Conservation (phyloP, 1,140 invertebrate species). For the Monomorium pharaonis region DNA sequence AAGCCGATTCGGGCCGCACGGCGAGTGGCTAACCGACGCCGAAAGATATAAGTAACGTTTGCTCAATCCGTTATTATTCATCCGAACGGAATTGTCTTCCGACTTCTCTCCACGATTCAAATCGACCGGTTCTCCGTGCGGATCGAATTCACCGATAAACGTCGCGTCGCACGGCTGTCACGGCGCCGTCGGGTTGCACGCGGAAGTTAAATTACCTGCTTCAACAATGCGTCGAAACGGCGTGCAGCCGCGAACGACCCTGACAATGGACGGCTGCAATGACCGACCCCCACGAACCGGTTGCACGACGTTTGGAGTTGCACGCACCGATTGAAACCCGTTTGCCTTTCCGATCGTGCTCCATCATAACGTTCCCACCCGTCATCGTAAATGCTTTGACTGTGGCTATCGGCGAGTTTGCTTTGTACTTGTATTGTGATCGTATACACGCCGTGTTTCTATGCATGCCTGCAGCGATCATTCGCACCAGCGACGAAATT, state of each 20-base stretch:
- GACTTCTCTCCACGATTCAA: slow-evolving; percentile 25
- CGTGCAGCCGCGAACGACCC: slow-evolving; percentile 49
- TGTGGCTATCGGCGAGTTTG: not conserved
- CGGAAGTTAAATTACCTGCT: slow-evolving; percentile 16
- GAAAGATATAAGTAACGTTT: slow-evolving; percentile 48
- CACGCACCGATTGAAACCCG: slow-evolving; percentile 36
- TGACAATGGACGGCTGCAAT: slow-evolving; percentile 72
- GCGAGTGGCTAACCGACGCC: not conserved
- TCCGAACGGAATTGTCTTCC: slow-evolving; percentile 18
- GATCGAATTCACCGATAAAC: not conserved
- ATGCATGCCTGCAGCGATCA: not conserved
- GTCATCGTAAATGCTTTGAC: not conserved
- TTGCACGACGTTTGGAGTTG: slow-evolving; percentile 44
- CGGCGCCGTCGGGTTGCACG: not conserved
- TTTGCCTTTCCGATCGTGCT: slow-evolving; percentile 33
- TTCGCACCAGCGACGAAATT: not conserved
- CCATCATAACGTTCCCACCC: not conserved
- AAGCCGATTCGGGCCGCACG: slow-evolving; percentile 19
- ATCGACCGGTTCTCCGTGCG: not conserved
- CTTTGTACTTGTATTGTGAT: too few species aligned
- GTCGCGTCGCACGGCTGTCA: too few species aligned
- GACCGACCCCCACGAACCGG: slow-evolving; percentile 65
- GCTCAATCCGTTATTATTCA: slow-evolving; percentile 49
- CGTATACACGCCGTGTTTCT: not conserved
- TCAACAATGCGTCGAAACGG: slow-evolving; percentile 24